Base-by-base conservation (phyloP, 2,797 vertebrate genomes). In the Euthynnus affinis region DNA sequence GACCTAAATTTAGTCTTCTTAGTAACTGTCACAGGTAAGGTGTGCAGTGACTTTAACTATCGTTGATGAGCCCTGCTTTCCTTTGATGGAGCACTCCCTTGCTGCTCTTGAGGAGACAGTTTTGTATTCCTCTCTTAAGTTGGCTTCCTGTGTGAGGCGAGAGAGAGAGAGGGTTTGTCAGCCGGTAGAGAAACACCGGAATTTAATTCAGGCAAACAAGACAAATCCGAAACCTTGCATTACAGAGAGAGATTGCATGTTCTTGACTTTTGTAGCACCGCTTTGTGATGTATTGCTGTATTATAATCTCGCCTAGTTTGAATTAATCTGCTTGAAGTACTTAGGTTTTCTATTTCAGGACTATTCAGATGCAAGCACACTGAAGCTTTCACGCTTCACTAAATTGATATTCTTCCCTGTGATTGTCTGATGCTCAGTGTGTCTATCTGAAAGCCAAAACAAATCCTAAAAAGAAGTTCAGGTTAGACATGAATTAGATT, bases 1-100 rank as follows among this genome's bases (percentile, higher is more conserved):
- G 83, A 88, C 73, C 82, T 81, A 82, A 70, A 84, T 88, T 49
- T 82, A 74, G 70, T 56, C 70, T 73, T 71, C 44, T 51, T 40
- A 46, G 56, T 59, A 42, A 76, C 40, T 64, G 49, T 74, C 10
- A 25, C 59, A 78, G 56, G 62, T 74, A 58, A 56, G 63, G 44
- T 40, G 46, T 70, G 66, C 67, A 72, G 44, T 23, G 73, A 74
- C 56, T 85, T 80, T 42, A 62, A 60, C 67, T 80, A 7, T 44
- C 20, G 4, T 71, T 80, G 72, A 81, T 77, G 65, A 80, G 74
- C 56, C 37, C 63, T 74, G 58, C 76, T 81, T 69, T 58, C 9
- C 29, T 81, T 83, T 87, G 82, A 87, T 70, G 51, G 62, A 81
- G 74, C 40, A 13, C 60, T 74, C 59, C 42, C 72, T 71, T 9